phyloP scores from a whole-genome alignment of 2,888 invertebrate genomes.

The Thecophora atra region DNA sequence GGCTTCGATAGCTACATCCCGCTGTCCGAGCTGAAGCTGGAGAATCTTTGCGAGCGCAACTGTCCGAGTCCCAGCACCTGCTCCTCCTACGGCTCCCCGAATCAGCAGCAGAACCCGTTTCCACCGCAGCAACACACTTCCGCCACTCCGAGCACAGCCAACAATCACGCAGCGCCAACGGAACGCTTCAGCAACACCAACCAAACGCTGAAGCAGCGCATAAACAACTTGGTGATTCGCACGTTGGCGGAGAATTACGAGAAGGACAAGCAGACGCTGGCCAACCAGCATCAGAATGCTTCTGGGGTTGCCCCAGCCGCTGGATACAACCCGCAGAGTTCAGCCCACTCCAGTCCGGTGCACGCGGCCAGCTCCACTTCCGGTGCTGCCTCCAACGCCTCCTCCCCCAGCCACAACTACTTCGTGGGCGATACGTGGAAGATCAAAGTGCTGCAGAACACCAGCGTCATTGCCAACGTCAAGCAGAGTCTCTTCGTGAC shows the following conservation, averaged over 20 bases:
- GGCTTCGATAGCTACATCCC: conserved; percentile 65
- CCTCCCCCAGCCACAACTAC: conserved; percentile 61
- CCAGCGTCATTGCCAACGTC: conserved; percentile 81
- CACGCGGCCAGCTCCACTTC: conserved; percentile 48
- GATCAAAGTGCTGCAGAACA: conserved; percentile 81
- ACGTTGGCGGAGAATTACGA: conserved; percentile 87
- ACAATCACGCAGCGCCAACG: conserved; percentile 44
- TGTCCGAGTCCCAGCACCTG: conserved; percentile 70
- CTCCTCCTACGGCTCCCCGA: conserved; percentile 67
- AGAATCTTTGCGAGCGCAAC: conserved; percentile 65
- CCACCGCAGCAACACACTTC: conserved; percentile 29
- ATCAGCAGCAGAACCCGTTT: conserved; percentile 22
- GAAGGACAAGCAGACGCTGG: conserved; percentile 64
- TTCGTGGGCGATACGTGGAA: conserved; percentile 81
- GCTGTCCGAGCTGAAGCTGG: conserved; percentile 62
- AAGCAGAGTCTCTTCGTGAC: conserved; percentile 82
- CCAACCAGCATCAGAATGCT: conserved; percentile 50
- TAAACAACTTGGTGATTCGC: conserved; percentile 87
- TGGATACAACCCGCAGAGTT: conserved; percentile 52
- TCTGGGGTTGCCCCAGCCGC: conserved; percentile 30
- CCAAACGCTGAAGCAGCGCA: conserved; percentile 86
- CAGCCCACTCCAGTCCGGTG: conserved; percentile 60
- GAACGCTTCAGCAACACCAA: conserved; percentile 67
- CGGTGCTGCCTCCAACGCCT: conserved; percentile 35
- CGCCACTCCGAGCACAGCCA: neutral